Percentiles rank a stretch among this genome's conserved stretches.
Evolutionary conservation across 2,797 vertebrate genomes (phyloP).

Genomic region (Centropyge bicolor): DNA sequence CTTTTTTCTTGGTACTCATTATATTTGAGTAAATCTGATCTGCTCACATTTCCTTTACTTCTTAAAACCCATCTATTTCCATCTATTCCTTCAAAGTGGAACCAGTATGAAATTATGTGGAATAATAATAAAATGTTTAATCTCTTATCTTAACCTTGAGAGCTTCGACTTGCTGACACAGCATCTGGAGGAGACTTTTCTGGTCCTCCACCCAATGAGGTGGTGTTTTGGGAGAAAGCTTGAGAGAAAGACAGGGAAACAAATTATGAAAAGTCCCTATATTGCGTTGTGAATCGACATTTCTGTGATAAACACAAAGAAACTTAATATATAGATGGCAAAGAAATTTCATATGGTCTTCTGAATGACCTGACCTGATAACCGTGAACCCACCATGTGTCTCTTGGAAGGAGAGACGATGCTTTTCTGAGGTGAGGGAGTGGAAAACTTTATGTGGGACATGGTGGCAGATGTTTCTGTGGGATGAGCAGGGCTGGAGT

Average conservation of each 20-base stretch:
- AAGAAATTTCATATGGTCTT: not conserved
- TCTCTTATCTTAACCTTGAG: constrained; percentile 90
- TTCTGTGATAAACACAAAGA: not conserved
- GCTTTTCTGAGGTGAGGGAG: constrained; percentile 90
- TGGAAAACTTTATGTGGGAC: constrained; percentile 90
- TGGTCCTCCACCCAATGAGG: constrained; percentile 98
- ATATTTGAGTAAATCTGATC: not conserved
- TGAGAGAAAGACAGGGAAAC: constrained; percentile 16
- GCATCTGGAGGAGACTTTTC: constrained; percentile 93
- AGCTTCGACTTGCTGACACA: constrained; percentile 96
- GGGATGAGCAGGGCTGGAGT: constrained; percentile 87
- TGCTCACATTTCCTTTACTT: not conserved
- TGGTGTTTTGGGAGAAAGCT: constrained; percentile 96
- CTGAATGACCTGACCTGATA: not conserved
- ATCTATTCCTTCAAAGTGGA: not conserved
- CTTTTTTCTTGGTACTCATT: not conserved
- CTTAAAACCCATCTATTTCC: not conserved
- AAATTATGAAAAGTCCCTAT: not conserved
- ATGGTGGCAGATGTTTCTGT: constrained; percentile 77
- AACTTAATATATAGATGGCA: not conserved
- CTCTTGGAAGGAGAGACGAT: constrained; percentile 91
- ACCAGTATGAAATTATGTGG: not conserved
- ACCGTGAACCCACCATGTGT: constrained; percentile 86
- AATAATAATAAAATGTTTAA: not conserved
- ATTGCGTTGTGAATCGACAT: not conserved